A percentile compares a stretch with the other conserved stretches of the same genome.
These are phyloP conservation scores for Cheirogaleus major DNA, from an alignment of 2,797 vertebrate species.

Conservation along the genomic window DNA sequence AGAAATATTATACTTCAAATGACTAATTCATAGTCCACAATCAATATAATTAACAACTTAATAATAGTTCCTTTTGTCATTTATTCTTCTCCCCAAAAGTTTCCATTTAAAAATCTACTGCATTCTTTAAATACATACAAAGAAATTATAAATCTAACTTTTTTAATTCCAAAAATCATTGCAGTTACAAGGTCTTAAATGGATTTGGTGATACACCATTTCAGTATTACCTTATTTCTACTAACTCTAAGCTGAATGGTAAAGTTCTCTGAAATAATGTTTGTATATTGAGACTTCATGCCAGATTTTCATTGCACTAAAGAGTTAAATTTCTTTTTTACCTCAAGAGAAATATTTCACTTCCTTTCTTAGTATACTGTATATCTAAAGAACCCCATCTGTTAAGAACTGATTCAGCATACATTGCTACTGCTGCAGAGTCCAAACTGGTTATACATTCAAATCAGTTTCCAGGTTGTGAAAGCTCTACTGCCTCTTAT, in stretches of 20 bases:
- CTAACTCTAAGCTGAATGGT: constrained; percentile 46
- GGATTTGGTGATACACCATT: constrained; percentile 80
- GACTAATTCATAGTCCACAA: not conserved
- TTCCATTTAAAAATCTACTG: not conserved
- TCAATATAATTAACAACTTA: constrained; percentile 36
- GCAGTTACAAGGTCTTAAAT: constrained; percentile 72
- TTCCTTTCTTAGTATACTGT: constrained; percentile 75
- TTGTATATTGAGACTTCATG: constrained; percentile 37
- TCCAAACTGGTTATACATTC: constrained; percentile 90
- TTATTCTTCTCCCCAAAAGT: not conserved
- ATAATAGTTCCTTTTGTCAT: constrained; percentile 16
- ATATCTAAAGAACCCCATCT: constrained; percentile 82
- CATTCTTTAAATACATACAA: not conserved
- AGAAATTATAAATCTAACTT: constrained; percentile 49
- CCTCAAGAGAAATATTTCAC: constrained; percentile 62
- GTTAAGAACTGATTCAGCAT: constrained; percentile 89
- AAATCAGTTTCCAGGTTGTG: constrained; percentile 80
- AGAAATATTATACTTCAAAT: not conserved
- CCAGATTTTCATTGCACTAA: constrained; percentile 38
- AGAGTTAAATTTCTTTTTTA: constrained; percentile 60
- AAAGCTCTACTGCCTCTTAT: constrained; percentile 71
- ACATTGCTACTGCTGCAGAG: constrained; percentile 91
- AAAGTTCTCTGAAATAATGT: not conserved
- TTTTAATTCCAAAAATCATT: constrained; percentile 79
- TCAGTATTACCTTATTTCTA: constrained; percentile 57